Base-by-base conservation (phyloP, 30 jellyfish, hydroid and myxozoan genomes). In the Phacellophora camtschatica region DNA sequence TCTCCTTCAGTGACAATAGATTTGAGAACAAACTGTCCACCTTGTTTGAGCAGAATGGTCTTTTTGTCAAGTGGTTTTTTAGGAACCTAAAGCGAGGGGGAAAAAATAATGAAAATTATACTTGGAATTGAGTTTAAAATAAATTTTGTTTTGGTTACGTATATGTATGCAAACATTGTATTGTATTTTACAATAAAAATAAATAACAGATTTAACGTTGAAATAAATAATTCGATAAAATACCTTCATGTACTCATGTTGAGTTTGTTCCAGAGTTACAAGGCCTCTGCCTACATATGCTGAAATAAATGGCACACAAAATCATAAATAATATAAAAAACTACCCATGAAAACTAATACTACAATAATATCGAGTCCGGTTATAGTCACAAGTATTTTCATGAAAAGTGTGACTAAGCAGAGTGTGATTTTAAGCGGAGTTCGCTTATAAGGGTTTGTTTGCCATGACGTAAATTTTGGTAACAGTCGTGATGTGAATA, bases 211-310 rank as follows among this genome's bases (percentile, higher is more conserved):
- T 0, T 32, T 64, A 10, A 9, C 9, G 22, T 24, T 0, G 35
- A 4, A 19, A 32, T 23, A 25, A 2, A 6, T 74, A 4, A 9
- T 15, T 23, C 35, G n/a, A n/a, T n/a, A n/a, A n/a, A n/a, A 10
- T 56, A 93, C 97, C 96, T 86, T 93, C 63, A 93, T 93, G 43
- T 83, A 93, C 51, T 93, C 99, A 70, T 93, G 99, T 46, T 93
- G 97, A 3, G 95, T 93, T 53, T 93, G 97, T 49, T 93, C 99
- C 5, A 81, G 63, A 12, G 99, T 86, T 34, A 86, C 94, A 41
- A 93, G 93, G 24, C 97, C 97, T 81, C 96, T 80, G 66, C 89
- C 94, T 22, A 93, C 85, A 67, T 93, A 93, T 0, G 99, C 99
- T 93, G 49, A 3, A 79, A 73, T 19, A 33, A 34, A 65, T 39